Percentiles rank a stretch among this genome's conserved stretches.
Conservation (phyloP, 2,113 vertebrate genomes). For the Gasterosteus aculeatus region DNA sequence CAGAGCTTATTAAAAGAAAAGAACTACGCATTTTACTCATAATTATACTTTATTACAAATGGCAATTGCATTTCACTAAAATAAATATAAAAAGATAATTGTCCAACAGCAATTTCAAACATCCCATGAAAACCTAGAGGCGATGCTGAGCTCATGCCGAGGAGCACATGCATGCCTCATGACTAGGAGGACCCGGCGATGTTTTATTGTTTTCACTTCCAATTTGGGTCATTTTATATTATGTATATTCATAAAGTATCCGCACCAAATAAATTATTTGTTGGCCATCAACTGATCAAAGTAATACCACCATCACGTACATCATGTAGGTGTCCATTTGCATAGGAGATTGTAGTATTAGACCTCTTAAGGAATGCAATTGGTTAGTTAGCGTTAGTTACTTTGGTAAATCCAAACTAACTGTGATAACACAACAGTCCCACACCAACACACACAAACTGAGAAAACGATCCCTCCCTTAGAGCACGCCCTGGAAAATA, state of each 20-base stretch:
- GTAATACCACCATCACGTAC: background rate
- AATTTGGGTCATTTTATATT: background rate
- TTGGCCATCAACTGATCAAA: background rate
- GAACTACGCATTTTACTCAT: background rate
- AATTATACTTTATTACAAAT: background rate
- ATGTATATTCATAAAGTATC: background rate
- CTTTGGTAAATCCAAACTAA: background rate
- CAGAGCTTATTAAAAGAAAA: background rate
- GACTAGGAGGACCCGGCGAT: background rate
- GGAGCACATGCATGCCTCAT: background rate
- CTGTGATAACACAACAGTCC: background rate
- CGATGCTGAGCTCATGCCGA: background rate
- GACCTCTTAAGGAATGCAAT: background rate
- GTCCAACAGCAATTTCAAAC: background rate
- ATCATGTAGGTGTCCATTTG: background rate
- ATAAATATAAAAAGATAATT: background rate
- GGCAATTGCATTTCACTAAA: background rate
- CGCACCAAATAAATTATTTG: background rate
- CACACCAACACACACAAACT: background rate
- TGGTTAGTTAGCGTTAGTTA: background rate
- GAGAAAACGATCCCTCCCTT: background rate
- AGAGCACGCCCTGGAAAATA: conserved; percentile 8
- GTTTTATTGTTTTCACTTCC: background rate
- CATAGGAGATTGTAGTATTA: background rate
- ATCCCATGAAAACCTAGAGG: background rate